Base-by-base conservation (phyloP, 2,797 vertebrate genomes). In the Alectoris magna region DNA sequence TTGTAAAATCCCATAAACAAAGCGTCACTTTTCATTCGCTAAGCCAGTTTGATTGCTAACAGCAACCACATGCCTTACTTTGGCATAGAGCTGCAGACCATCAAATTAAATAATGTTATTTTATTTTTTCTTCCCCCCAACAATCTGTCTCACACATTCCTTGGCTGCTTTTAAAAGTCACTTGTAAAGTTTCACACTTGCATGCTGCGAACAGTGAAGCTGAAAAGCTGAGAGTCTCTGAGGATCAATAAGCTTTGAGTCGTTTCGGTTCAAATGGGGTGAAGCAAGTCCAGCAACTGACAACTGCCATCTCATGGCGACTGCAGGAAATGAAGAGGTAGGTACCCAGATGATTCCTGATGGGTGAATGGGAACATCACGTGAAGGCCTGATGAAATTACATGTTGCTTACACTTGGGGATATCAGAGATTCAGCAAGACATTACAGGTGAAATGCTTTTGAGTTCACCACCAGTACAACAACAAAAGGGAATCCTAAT, bases 61-160 rank as follows among this genome's bases (percentile, higher is more conserved):
- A 96, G 95, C 85, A 94, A 96, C 94, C 82, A 94, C 89, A 90
- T 87, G 91, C 84, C 94, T 95, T 90, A 34, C 58, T 92, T 93
- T 91, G 91, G 93, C 92, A 91, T 88, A 88, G 84, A 96, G 62
- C 91, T 94, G 89, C 76, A 74, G 46, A 71, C 77, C 86, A 96
- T 92, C 92, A 96, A 91, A 96, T 94, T 96, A 95, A 94, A 96
- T 96, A 96, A 96, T 63, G 91, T 82, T 76, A 51, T 49, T 41
- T 51, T 41, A 58, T n/a, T 43, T 11, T 7, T 11, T 56, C 17
- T 44, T 43, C 51, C 4, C 3, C 7, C 55, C 77, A 92, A 92
- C 89, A 96, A 94, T 96, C 93, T 95, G 96, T 96, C 92, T 96
- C 95, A 82, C 92, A 95, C 91, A 74, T 96, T 96, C 94, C 71